A percentile compares a stretch with the other conserved stretches of the same genome.
Evolutionary conservation across 2,888 invertebrate species (phyloP).

Genomic region (Lathronympha strigana): DNA sequence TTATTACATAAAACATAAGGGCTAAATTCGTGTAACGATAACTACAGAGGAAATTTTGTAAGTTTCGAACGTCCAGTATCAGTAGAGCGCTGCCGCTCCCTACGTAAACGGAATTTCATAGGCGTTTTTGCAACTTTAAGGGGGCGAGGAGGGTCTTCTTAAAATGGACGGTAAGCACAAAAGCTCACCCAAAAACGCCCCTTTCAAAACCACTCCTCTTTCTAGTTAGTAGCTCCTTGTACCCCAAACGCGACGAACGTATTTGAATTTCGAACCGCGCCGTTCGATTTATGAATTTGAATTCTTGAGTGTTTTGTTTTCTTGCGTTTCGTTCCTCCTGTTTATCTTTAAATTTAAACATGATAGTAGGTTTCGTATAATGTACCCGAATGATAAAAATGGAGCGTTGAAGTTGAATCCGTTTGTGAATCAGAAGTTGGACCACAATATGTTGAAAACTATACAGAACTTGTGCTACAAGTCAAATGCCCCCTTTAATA

Average conservation of each 20-base stretch:
- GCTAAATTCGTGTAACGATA: slow-evolving; percentile 36
- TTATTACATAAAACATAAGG: slow-evolving; percentile 45
- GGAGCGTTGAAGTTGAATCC: slow-evolving; percentile 74
- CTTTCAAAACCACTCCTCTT: slow-evolving; percentile 74
- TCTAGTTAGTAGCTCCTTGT: slow-evolving; percentile 59
- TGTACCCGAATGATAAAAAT: slow-evolving; percentile 80
- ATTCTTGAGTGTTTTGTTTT: slow-evolving; percentile 44
- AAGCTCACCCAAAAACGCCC: slow-evolving; percentile 77
- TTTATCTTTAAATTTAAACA: slow-evolving; percentile 30
- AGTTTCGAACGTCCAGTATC: slow-evolving; percentile 56
- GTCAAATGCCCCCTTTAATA: slow-evolving; percentile 70
- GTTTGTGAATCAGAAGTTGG: slow-evolving; percentile 64
- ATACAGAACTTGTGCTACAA: slow-evolving; percentile 77
- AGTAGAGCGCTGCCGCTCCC: slow-evolving; percentile 47
- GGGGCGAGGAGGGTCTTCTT: slow-evolving; percentile 55
- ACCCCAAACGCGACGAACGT: slow-evolving; percentile 38
- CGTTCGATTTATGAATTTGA: slow-evolving; percentile 44
- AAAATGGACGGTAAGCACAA: slow-evolving; percentile 60
- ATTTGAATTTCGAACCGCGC: slow-evolving; percentile 27
- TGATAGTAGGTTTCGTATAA: slow-evolving; percentile 58
- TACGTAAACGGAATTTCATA: slow-evolving; percentile 31
- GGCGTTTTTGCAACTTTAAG: slow-evolving; percentile 42
- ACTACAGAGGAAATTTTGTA: slow-evolving; percentile 54
- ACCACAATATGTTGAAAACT: slow-evolving; percentile 79
- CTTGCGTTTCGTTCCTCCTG: slow-evolving; percentile 40